Base-by-base conservation (phyloP, 2,113 vertebrate species). In the Sorex araneus region DNA sequence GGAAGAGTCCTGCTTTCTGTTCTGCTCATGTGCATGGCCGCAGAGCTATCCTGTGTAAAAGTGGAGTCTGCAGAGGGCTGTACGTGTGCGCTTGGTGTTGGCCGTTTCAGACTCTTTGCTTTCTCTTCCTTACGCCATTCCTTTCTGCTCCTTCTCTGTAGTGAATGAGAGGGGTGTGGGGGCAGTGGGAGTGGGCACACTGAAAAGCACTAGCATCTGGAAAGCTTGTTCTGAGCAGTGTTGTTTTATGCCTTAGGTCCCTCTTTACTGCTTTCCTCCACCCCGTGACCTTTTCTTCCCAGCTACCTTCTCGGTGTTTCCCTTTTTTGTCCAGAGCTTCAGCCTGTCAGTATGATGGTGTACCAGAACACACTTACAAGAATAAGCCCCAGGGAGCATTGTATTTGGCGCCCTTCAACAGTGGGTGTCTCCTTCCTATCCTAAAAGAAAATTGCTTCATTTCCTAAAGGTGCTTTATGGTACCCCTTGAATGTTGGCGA, bases 11-110 rank as follows among this genome's bases (percentile, higher is more conserved):
- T 88, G 97, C 97, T 97, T 94, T 30, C 64, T 28, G 25, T 66
- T 30, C 64, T 66, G 64, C 64, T 66, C 28, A 27, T 66, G 64
- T 66, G 98, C 98, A 98, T 98, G 98, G 98, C 97, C 96, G 95
- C 94, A 92, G 93, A 92, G 96, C 95, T 97, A 93, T 96, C 84
- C 36, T 87, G 69, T 89, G 95, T 96, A 74, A 84, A 95, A 91
- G 92, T 54, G 94, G 95, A 94, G 92, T 64, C 60, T 50, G 93
- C 25, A 74, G 95, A 21, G 86, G 91, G 50, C 75, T 87, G 80
- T 89, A 43, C 75, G 94, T 94, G 78, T 60, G 47, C 36, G 36
- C 82, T 67, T 81, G 50, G 69, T 87, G 0, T 96, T 97, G 95
- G 96, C 97, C 64, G 94, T 91, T 93, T 96, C 87, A 91, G 95